Conservation (phyloP, 2,113 vertebrate species). For the Phyllostomus discolor region DNA sequence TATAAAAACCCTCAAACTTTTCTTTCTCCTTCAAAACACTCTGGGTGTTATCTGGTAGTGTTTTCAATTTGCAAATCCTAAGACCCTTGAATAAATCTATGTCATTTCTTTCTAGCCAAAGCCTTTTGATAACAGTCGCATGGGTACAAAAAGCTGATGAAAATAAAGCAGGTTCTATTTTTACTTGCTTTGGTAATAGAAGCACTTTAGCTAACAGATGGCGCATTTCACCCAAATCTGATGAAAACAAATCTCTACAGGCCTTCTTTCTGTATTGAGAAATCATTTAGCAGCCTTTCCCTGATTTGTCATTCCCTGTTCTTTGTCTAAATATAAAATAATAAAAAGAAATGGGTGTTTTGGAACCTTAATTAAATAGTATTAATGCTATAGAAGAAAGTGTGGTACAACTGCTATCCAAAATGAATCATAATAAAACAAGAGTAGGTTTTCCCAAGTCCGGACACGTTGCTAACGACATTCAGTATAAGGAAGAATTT, state of each 20-base stretch:
- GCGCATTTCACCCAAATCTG: conserved; percentile 65
- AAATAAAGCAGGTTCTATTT: not conserved
- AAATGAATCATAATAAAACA: conserved; percentile 52
- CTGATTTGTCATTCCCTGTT: not conserved
- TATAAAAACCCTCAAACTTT: not conserved
- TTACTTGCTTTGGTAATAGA: conserved; percentile 29
- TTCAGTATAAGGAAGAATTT: not conserved
- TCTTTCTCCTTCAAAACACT: not conserved
- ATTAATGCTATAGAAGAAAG: conserved; percentile 61
- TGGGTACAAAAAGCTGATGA: conserved; percentile 23
- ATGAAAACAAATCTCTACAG: conserved; percentile 67
- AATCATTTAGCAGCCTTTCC: conserved; percentile 70
- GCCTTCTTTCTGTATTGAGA: conserved; percentile 51
- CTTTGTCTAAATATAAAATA: conserved; percentile 65
- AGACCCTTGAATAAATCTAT: not conserved
- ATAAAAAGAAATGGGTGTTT: conserved; percentile 55
- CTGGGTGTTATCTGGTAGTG: not conserved
- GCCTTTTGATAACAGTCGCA: not conserved
- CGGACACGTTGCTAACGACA: not conserved
- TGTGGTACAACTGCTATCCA: conserved; percentile 6
- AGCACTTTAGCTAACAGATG: conserved; percentile 51
- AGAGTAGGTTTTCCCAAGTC: conserved; percentile 27
- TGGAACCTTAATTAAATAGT: conserved; percentile 72
- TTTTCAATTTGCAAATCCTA: not conserved
- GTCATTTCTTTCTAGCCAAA: not conserved